A percentile compares a stretch with the other conserved stretches of the same genome.
These are phyloP conservation scores for Peromyscus leucopus DNA, from an alignment of 2,113 vertebrate species.

Conservation along the genomic window DNA sequence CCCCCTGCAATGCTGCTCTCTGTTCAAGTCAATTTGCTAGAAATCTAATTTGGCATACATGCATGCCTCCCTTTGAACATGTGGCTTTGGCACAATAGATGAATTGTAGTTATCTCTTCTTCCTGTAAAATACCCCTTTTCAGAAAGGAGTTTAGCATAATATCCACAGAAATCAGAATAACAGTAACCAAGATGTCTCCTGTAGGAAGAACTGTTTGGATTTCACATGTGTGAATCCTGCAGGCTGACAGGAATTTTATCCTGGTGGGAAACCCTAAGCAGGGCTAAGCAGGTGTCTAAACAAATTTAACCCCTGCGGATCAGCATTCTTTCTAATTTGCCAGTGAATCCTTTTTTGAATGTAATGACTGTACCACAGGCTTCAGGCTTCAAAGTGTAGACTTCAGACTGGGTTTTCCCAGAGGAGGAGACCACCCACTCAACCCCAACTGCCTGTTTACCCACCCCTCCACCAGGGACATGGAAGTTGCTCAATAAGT, in stretches of 20 bases:
- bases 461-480: neutral
- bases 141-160: neutral
- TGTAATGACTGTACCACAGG: constrained; percentile 38
- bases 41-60: neutral
- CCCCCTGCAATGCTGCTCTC: too few relatives aligned
- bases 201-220: constrained; percentile 2
- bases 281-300: constrained; percentile 48
- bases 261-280: constrained; percentile 55
- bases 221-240: neutral
- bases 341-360: neutral
- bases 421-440: neutral
- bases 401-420: neutral
- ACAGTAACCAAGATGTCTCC: neutral
- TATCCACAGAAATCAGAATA: constrained; percentile 4
- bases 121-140: neutral
- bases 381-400: neutral
- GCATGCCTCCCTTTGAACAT: neutral
- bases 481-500: neutral
- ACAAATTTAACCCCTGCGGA: constrained; percentile 17
- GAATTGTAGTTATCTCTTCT: neutral
- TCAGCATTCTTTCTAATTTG: constrained; percentile 4
- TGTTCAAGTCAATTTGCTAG: neutral
- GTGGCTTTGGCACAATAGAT: neutral
- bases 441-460: neutral
- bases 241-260: constrained; percentile 61